Base-by-base conservation (phyloP, 2,113 vertebrate species). In the Hiodon tergisus region DNA sequence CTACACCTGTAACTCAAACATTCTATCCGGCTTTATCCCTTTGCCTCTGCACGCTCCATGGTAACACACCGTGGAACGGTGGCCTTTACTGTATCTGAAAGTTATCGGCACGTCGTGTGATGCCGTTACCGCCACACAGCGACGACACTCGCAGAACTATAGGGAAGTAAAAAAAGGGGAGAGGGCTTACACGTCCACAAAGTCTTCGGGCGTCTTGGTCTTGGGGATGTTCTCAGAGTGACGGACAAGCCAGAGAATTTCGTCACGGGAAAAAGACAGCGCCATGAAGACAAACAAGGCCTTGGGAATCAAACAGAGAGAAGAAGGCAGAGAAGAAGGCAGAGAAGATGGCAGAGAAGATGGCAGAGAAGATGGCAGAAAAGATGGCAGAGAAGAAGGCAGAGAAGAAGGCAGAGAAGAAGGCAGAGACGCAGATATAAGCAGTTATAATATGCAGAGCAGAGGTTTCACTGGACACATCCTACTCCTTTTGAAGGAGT, bases 201-300 rank as follows among this genome's bases (percentile, higher is more conserved):
- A 97, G 86, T 97, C 96, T 74, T 98, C 95, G 0, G 91, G 91
- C 0, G 87, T 92, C 86, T 95, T 97, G 71, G 90, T 93, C 87
- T 96, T 98, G 78, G 92, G 94, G 84, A 96, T 88, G 4, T 94
- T 95, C 72, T 97, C 95, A n/a, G 91, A 83, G 65, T 97, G 96
- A 0, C 94, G 91, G 74, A 91, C 87, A 6, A 98, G 88, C 95
- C 95, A 98, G 74, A 89, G 88, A 55, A 98, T 87, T 77, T 98
- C 96, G 70, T 98, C 95, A 60, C 95, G 95, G 83, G 93, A 93
- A 79, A 98, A 95, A 0, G 96, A 94, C 76, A 97, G 85, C 0
- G 95, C 95, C 95, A 98, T 94, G 84, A 96, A 94, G 82, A 93
- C 91, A 63, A 88, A 94, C 69, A 97, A 85, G 0, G 88, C 94